Conservation (phyloP, 2,888 invertebrate species). For the Archips xylosteana region DNA sequence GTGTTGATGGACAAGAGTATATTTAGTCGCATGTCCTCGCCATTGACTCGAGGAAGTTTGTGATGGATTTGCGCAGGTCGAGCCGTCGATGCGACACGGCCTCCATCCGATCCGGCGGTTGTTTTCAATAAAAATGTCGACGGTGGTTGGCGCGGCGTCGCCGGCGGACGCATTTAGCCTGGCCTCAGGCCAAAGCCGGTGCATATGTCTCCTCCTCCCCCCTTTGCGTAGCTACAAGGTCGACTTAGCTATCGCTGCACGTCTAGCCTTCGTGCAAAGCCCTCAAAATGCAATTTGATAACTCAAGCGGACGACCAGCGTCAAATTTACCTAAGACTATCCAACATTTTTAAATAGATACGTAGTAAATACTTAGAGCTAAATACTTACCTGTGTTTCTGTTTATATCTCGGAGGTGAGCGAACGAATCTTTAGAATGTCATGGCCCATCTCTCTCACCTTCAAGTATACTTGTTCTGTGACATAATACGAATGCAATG, state of each 20-base stretch:
- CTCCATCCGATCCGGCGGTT: constrained; percentile 75
- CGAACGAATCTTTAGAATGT: constrained; percentile 61
- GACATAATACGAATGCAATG: constrained; percentile 38
- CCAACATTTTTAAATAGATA: not conserved
- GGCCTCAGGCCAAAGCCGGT: constrained; percentile 73
- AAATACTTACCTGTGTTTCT: constrained; percentile 36
- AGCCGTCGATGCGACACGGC: constrained; percentile 66
- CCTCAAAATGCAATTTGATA: constrained; percentile 26
- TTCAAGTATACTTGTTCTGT: constrained; percentile 45
- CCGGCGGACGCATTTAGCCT: constrained; percentile 79
- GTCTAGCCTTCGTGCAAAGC: constrained; percentile 42
- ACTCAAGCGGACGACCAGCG: not conserved
- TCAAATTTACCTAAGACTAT: not conserved
- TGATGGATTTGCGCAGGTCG: constrained; percentile 78
- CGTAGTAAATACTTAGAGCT: not conserved
- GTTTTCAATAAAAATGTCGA: constrained; percentile 84
- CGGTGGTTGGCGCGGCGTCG: constrained; percentile 74
- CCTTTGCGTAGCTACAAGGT: constrained; percentile 72
- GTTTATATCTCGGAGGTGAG: constrained; percentile 44
- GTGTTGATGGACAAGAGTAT: constrained; percentile 70
- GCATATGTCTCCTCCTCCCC: constrained; percentile 72
- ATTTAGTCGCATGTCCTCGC: constrained; percentile 79
- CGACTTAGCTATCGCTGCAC: constrained; percentile 62
- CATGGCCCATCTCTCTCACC: constrained; percentile 62
- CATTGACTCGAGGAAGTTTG: constrained; percentile 80